Conservation (phyloP, 1,140 invertebrate genomes). For the Stenopsyche tienmushanensis region DNA sequence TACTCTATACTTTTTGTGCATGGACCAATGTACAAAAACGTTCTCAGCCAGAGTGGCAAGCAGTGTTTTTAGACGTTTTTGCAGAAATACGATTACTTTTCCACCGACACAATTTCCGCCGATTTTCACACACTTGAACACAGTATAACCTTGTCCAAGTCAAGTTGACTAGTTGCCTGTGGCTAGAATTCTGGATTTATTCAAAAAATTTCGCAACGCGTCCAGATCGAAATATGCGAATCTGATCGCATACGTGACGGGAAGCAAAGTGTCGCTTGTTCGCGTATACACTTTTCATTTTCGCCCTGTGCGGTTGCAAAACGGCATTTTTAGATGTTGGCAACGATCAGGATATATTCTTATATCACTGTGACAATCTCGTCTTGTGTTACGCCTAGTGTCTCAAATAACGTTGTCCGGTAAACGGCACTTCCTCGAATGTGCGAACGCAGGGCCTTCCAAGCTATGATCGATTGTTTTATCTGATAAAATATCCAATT, state of each 20-base stretch:
- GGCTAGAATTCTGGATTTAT: too few species aligned
- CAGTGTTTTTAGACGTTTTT: too few species aligned
- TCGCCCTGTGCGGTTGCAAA: constrained; percentile 1
- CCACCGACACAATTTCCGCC: too few species aligned
- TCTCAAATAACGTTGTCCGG: constrained; percentile 4
- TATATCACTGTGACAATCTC: constrained; percentile 16
- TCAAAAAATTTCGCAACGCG: too few species aligned
- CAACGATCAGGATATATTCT: not conserved
- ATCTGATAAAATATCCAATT: not conserved
- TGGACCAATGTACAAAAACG: too few species aligned
- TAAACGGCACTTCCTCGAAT: not conserved
- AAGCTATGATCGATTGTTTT: not conserved
- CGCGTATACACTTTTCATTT: not conserved
- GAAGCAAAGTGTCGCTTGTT: constrained; percentile 7
- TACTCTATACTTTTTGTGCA: too few species aligned
- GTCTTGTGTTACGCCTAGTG: constrained; percentile 1
- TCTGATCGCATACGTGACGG: constrained; percentile 12
- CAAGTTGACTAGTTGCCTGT: too few species aligned
- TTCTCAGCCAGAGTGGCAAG: too few species aligned
- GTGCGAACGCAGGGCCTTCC: not conserved
- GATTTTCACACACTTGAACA: too few species aligned
- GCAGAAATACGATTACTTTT: too few species aligned
- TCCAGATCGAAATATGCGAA: too few species aligned
- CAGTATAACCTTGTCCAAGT: too few species aligned
- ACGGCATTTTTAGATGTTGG: constrained; percentile 1